Conservation (phyloP, 2,797 vertebrate species). For the Malacoraja senta region DNA sequence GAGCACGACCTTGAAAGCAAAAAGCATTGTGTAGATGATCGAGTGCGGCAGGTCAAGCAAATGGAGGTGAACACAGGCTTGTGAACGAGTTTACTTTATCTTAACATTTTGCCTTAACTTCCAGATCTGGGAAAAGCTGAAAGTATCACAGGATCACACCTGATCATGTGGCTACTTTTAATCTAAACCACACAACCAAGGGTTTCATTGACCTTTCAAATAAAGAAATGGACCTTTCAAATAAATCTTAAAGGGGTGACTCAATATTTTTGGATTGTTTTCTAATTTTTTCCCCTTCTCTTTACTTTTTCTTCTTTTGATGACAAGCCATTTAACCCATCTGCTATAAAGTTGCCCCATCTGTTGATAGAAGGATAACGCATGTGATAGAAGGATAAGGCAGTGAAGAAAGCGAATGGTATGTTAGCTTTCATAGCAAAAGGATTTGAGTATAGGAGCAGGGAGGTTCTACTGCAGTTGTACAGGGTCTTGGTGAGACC, state of each 20-base stretch:
- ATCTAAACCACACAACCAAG: neutral
- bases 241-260: neutral
- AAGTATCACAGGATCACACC: neutral
- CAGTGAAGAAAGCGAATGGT: too few relatives aligned
- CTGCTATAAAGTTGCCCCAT: too few relatives aligned
- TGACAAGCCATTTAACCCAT: too few relatives aligned
- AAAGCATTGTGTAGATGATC: constrained; percentile 69
- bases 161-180: too few relatives aligned
- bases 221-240: neutral
- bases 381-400: too few relatives aligned
- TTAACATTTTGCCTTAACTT: neutral
- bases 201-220: neutral
- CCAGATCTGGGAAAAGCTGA: neutral
- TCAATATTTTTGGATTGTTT: constrained; percentile 1
- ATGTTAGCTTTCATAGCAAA: too few relatives aligned
- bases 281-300: too few relatives aligned
- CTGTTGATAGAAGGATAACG: neutral
- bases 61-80: constrained; percentile 69
- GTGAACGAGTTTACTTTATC: neutral
- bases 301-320: too few relatives aligned
- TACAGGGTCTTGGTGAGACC: too few relatives aligned
- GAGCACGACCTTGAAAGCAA: constrained; percentile 72
- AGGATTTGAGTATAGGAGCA: too few relatives aligned
- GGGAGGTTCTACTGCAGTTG: too few relatives aligned
- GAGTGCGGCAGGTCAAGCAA: constrained; percentile 71